Percentiles rank a stretch among this genome's conserved stretches.
These are phyloP conservation scores for Tapera naevia DNA, from an alignment of 2,797 vertebrate species.

Conservation along the genomic window DNA sequence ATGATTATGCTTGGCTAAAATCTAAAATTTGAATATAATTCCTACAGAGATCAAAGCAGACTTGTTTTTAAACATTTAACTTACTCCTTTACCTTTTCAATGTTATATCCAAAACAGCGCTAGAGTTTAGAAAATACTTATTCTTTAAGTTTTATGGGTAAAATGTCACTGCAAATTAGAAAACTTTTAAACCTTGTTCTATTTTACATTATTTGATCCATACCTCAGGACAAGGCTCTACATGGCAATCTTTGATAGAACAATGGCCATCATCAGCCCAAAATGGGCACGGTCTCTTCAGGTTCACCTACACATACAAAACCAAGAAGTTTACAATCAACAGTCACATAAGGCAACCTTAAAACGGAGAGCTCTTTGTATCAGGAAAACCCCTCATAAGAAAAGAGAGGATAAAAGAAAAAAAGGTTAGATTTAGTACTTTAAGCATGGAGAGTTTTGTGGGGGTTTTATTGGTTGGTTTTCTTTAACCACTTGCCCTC, in stretches of 20 bases:
- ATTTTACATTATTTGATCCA: conserved; percentile 38
- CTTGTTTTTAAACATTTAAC: neutral
- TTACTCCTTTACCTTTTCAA: neutral
- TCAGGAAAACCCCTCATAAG: neutral
- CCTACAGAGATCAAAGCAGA: neutral
- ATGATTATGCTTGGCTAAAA: neutral
- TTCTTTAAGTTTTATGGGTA: neutral
- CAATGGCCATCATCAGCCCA: conserved; percentile 95
- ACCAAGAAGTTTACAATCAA: neutral
- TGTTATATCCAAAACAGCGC: neutral
- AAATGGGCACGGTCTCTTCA: conserved; percentile 94
- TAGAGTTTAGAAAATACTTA: neutral
- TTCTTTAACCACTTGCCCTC: neutral
- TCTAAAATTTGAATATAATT: neutral
- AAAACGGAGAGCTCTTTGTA: neutral
- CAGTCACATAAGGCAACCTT: neutral
- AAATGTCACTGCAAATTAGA: neutral
- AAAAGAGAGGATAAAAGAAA: neutral
- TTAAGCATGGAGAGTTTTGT: neutral
- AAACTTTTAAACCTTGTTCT: neutral
- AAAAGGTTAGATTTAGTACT: neutral
- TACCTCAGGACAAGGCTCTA: conserved; percentile 96
- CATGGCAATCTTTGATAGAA: conserved; percentile 95
- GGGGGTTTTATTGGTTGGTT: neutral
- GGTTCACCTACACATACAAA: conserved; percentile 84